These are phyloP conservation scores for Toxonevra muliebris DNA, from an alignment of 2,888 invertebrate species.

Conservation along the genomic window DNA sequence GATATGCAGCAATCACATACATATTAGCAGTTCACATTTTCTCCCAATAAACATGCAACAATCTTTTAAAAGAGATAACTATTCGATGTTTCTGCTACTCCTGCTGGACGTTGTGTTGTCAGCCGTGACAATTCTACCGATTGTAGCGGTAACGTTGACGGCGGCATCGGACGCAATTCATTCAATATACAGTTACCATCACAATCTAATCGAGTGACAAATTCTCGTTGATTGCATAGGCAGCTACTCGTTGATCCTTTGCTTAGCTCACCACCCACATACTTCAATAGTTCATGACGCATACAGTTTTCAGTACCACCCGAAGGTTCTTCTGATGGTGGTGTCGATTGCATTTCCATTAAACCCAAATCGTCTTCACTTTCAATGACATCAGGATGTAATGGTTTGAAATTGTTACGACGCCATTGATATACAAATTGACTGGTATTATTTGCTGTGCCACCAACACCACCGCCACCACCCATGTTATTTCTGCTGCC, in stretches of 20 bases:
- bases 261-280: constrained; percentile 20
- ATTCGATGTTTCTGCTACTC: too few species aligned
- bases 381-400: constrained; percentile 58
- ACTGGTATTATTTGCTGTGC: too few species aligned
- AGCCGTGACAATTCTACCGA: not conserved
- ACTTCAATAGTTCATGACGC: not conserved
- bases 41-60: too few species aligned
- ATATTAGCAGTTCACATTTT: too few species aligned
- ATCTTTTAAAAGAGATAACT: too few species aligned
- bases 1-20: too few species aligned
- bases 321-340: constrained; percentile 47
- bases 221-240: constrained; percentile 53
- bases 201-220: constrained; percentile 54
- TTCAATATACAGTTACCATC: constrained; percentile 57
- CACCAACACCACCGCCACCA: not conserved
- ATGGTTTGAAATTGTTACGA: constrained; percentile 56
- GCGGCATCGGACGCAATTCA: constrained; percentile 52
- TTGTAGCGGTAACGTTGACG: constrained; percentile 29
- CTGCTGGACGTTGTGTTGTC: not conserved
- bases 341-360: constrained; percentile 45
- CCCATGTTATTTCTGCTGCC: constrained; percentile 19
- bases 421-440: constrained; percentile 50
- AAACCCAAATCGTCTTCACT: constrained; percentile 52
- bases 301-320: constrained; percentile 3
- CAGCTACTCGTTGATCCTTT: constrained; percentile 43